These are phyloP conservation scores for Poeciliopsis presidionis DNA, from an alignment of 2,797 vertebrate species.

Conservation along the genomic window DNA sequence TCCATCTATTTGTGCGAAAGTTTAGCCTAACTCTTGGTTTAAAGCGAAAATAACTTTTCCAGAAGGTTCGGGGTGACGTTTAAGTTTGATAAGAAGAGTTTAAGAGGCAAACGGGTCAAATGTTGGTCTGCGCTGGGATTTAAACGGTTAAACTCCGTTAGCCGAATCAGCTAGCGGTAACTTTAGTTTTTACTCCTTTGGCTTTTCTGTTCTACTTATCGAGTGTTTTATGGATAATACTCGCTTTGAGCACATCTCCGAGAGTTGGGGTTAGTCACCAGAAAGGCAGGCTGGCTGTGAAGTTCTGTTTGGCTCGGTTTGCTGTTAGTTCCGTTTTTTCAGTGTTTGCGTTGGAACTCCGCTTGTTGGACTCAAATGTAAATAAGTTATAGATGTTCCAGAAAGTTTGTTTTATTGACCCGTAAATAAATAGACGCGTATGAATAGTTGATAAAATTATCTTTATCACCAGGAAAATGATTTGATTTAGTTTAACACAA, in stretches of 20 bases:
- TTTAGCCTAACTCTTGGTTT: neutral
- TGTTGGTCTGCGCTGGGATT: slow-evolving; percentile 51
- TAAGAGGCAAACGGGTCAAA: neutral
- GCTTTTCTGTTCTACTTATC: neutral
- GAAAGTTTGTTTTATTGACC: neutral
- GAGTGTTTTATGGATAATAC: neutral
- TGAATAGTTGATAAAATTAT: neutral
- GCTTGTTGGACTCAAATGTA: neutral
- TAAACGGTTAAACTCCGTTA: slow-evolving; percentile 68
- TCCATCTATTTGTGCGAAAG: neutral
- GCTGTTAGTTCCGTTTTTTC: slow-evolving; percentile 33
- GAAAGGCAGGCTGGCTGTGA: neutral
- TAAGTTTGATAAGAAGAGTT: neutral
- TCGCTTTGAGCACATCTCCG: neutral
- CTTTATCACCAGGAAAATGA: neutral
- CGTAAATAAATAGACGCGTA: too few species aligned
- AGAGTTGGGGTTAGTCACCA: neutral
- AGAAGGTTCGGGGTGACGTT: neutral
- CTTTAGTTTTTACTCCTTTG: slow-evolving; percentile 4
- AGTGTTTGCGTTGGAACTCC: neutral
- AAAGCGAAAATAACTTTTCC: neutral
- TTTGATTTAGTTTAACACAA: neutral
- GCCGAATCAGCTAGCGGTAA: slow-evolving; percentile 45
- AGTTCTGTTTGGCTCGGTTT: neutral
- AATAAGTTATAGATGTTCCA: neutral